Conservation (phyloP, 1,140 invertebrate genomes). For the Heliconius melpomene region DNA sequence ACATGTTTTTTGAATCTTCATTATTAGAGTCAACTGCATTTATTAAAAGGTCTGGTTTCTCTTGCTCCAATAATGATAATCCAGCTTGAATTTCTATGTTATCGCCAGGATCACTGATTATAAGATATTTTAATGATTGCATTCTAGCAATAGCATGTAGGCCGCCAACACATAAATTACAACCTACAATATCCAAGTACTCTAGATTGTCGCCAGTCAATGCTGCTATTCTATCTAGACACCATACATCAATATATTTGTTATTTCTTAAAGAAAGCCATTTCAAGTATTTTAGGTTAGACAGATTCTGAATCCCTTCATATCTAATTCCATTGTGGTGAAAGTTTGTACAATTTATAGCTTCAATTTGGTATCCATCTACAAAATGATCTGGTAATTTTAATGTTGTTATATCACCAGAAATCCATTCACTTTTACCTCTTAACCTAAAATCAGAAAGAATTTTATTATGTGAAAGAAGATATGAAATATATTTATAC, state of each 20-base stretch:
- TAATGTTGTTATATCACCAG: constrained; percentile 50
- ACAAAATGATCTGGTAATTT: constrained; percentile 61
- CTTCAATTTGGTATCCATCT: constrained; percentile 71
- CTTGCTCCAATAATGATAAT: constrained; percentile 67
- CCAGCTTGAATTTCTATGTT: constrained; percentile 65
- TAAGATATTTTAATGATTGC: constrained; percentile 59
- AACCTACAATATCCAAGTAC: constrained; percentile 71
- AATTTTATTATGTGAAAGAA: not conserved
- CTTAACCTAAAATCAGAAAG: constrained; percentile 60
- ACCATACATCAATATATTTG: constrained; percentile 75
- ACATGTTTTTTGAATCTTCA: not conserved
- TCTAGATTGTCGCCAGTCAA: constrained; percentile 65
- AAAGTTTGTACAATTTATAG: constrained; percentile 72
- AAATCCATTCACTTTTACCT: constrained; percentile 63
- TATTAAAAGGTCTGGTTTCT: constrained; percentile 66
- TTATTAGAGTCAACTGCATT: constrained; percentile 2
- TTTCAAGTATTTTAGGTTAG: constrained; percentile 62
- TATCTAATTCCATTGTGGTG: constrained; percentile 69
- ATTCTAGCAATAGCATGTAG: constrained; percentile 68
- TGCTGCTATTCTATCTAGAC: constrained; percentile 69
- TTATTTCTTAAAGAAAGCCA: constrained; percentile 74
- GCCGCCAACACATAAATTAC: constrained; percentile 61
- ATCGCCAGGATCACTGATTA: constrained; percentile 66
- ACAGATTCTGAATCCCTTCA: constrained; percentile 72
- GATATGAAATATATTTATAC: too few relatives aligned